phyloP scores from a whole-genome alignment of 92 coral and sea anemone genomes.

The Meandrina meandrites region DNA sequence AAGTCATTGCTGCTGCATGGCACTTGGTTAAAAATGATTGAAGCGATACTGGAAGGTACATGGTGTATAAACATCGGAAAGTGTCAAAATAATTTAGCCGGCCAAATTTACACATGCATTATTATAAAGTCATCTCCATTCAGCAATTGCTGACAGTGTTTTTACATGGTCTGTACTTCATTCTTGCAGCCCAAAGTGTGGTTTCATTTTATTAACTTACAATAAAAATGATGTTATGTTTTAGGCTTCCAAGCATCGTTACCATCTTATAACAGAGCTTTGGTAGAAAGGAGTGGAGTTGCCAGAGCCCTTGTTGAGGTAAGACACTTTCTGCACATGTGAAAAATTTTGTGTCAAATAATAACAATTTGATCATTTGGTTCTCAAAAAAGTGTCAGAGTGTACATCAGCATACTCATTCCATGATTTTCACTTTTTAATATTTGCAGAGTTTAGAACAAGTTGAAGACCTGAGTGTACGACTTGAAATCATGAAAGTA shows the following conservation, averaged over 20 bases:
- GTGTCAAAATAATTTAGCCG: no score
- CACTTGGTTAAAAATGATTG: no score
- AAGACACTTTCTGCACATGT: not conserved
- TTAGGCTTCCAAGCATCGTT: conserved; percentile 81
- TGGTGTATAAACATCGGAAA: no score
- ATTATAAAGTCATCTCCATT: no score
- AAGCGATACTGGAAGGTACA: no score
- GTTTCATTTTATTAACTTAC: not conserved
- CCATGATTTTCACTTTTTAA: not conserved
- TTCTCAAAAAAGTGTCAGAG: no score
- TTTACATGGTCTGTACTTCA: not conserved
- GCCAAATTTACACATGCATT: no score
- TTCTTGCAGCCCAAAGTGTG: not conserved
- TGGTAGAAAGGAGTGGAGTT: conserved; percentile 91
- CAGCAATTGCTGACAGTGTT: no score
- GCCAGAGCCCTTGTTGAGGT: conserved; percentile 91
- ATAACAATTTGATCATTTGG: no score
- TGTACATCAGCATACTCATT: not conserved
- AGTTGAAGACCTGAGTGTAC: conserved; percentile 61
- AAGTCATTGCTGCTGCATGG: no score
- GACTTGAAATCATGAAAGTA: conserved; percentile 82
- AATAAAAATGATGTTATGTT: no score
- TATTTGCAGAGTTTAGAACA: conserved; percentile 75
- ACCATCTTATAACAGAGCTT: conserved; percentile 62
- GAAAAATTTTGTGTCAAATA: not conserved